Conservation (phyloP, 1,140 invertebrate species). For the Euwallacea fornicatus region DNA sequence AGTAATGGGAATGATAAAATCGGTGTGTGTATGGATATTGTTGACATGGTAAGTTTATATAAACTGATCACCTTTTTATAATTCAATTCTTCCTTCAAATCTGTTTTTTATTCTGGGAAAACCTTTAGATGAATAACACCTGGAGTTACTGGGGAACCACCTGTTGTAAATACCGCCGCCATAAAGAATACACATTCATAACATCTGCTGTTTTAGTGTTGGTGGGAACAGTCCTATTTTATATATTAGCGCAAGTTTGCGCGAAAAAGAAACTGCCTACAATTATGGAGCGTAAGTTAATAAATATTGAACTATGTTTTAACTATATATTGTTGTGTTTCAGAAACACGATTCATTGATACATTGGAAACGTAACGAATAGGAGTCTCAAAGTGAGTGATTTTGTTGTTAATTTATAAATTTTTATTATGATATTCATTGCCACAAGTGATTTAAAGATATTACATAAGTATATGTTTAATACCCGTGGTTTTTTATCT, state of each 20-base stretch:
- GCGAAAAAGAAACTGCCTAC: conserved; percentile 45
- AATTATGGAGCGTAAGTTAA: conserved; percentile 51
- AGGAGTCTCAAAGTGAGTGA: too few species aligned
- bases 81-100: not conserved
- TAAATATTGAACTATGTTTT: not conserved
- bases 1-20: conserved; percentile 60
- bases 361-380: too few species aligned
- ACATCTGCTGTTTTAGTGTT: conserved; percentile 56
- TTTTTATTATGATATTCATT: not conserved
- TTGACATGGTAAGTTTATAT: conserved; percentile 57
- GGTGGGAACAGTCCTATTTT: conserved; percentile 57
- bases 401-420: too few species aligned
- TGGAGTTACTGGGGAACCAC: conserved; percentile 60
- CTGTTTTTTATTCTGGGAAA: not conserved
- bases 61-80: not conserved
- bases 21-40: conserved; percentile 62
- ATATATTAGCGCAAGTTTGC: conserved; percentile 56
- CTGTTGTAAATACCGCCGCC: conserved; percentile 58
- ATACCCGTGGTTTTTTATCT: too few species aligned
- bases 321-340: conserved; percentile 34
- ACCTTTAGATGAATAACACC: conserved; percentile 61
- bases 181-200: conserved; percentile 59
- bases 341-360: conserved; percentile 46
- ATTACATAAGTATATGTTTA: too few species aligned
- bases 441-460: too few species aligned